Conservation (phyloP, 2,888 invertebrate species). For the Morpho helenor region DNA sequence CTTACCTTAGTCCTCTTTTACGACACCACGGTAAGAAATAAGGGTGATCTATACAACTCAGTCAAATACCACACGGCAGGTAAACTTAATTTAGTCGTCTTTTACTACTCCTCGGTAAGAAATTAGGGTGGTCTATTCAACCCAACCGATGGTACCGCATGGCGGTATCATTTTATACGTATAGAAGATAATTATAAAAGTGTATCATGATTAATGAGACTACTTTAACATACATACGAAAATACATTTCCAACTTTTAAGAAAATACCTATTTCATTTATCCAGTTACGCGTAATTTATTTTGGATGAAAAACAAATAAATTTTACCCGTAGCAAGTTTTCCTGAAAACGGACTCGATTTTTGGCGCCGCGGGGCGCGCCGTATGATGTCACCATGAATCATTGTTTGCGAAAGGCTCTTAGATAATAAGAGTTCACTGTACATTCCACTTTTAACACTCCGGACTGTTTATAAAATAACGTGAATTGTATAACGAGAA, state of each 20-base stretch:
- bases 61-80: no score
- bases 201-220: no score
- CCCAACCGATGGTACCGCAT: no score
- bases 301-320: constrained; percentile 13
- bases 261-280: constrained; percentile 6
- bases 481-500: neutral
- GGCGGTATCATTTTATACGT: no score
- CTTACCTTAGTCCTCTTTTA: no score
- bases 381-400: constrained; percentile 24
- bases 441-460: constrained; percentile 11
- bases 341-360: constrained; percentile 13
- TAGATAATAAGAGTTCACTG: constrained; percentile 17
- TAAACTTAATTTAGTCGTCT: no score
- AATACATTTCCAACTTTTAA: constrained; percentile 2
- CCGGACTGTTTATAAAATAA: neutral
- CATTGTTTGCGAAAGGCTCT: constrained; percentile 25
- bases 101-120: no score
- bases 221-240: neutral
- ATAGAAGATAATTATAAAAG: no score
- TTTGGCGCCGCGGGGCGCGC: constrained; percentile 19
- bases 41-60: no score
- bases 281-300: constrained; percentile 1
- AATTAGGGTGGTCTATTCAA: no score
- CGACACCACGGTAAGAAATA: no score
- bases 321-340: constrained; percentile 14